phyloP scores from a whole-genome alignment of 2,888 invertebrate genomes.

The Erpobdella octoculata region DNA sequence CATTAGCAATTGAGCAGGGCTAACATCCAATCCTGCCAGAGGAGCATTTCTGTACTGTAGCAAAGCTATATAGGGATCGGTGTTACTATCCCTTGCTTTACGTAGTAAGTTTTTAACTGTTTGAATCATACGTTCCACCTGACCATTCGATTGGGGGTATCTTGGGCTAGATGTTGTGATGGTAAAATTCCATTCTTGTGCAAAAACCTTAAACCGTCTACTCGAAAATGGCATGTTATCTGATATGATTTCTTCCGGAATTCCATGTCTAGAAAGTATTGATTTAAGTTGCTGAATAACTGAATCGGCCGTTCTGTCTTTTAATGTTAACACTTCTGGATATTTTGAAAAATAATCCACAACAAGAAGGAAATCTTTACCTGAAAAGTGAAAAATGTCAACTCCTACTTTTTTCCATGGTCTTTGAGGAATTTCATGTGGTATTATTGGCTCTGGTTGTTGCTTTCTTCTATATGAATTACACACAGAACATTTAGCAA shows the following conservation, averaged over 20 bases:
- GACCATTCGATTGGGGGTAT: constrained; percentile 25
- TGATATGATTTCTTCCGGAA: constrained; percentile 36
- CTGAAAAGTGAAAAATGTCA: constrained; percentile 32
- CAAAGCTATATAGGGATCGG: constrained; percentile 35
- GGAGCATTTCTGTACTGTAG: constrained; percentile 36
- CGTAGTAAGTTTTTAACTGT: constrained; percentile 13
- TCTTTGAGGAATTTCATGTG: constrained; percentile 28
- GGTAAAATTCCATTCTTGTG: constrained; percentile 30
- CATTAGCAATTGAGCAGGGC: constrained; percentile 36
- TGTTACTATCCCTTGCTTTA: constrained; percentile 31
- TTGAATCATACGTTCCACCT: neutral
- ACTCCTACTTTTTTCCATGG: constrained; percentile 36
- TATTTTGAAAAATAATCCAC: constrained; percentile 39
- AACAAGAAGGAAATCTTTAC: constrained; percentile 33
- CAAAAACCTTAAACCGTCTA: constrained; percentile 27
- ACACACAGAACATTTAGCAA: constrained; percentile 23
- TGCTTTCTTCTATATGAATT: constrained; percentile 1
- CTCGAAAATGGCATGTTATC: constrained; percentile 37
- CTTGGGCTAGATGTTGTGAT: constrained; percentile 28
- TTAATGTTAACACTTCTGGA: constrained; percentile 36
- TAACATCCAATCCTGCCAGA: constrained; percentile 32
- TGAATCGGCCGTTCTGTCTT: constrained; percentile 31
- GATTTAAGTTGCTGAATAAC: constrained; percentile 33
- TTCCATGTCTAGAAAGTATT: constrained; percentile 34
- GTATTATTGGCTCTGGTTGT: constrained; percentile 28